Percentiles rank a stretch among this genome's conserved stretches.
phyloP scores from a whole-genome alignment of 2,113 vertebrate genomes.

The Clupea harengus region DNA sequence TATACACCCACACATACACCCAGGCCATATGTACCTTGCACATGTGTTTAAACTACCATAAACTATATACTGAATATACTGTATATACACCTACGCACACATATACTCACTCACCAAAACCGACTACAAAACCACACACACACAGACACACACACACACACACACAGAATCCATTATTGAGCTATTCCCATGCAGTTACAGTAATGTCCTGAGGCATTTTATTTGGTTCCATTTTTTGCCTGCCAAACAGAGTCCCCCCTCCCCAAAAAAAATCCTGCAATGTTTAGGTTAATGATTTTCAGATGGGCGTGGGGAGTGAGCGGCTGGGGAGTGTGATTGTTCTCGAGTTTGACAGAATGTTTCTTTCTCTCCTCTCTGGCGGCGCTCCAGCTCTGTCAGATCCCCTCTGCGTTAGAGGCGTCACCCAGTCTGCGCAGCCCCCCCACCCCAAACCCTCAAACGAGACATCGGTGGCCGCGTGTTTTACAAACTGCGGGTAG shows the following conservation, averaged over 20 bases:
- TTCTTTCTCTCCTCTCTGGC: slow-evolving; percentile 84
- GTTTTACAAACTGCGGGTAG: not conserved
- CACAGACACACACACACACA: slow-evolving; percentile 3
- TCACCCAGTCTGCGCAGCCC: slow-evolving; percentile 60
- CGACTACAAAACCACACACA: not conserved
- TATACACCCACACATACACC: not conserved
- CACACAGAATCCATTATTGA: slow-evolving; percentile 75
- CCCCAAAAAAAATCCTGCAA: slow-evolving; percentile 71
- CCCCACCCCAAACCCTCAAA: not conserved
- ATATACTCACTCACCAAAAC: not conserved
- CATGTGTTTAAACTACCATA: not conserved
- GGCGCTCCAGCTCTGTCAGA: slow-evolving; percentile 76
- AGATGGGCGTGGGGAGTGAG: slow-evolving; percentile 79
- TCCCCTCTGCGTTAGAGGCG: slow-evolving; percentile 78
- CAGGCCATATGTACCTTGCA: not conserved
- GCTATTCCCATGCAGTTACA: slow-evolving; percentile 80
- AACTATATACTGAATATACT: not conserved
- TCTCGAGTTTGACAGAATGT: slow-evolving; percentile 89
- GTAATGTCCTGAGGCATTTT: slow-evolving; percentile 80
- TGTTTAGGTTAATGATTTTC: slow-evolving; percentile 91
- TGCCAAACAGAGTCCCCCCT: slow-evolving; percentile 68
- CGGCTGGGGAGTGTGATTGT: slow-evolving; percentile 80
- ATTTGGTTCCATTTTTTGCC: slow-evolving; percentile 67
- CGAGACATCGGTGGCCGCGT: not conserved
- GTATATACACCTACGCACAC: not conserved